A percentile compares a stretch with the other conserved stretches of the same genome.
Conservation (phyloP, 2,888 invertebrate genomes). For the Petrolisthes cinctipes region DNA sequence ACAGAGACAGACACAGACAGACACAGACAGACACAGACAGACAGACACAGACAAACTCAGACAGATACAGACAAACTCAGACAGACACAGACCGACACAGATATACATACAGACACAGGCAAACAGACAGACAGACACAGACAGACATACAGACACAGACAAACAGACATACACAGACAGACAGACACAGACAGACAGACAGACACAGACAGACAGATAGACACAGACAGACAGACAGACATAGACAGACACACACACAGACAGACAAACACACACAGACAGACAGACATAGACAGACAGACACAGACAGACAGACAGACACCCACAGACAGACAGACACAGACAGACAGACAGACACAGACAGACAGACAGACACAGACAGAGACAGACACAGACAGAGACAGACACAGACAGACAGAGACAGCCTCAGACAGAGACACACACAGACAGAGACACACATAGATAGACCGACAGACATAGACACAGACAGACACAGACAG, state of each 20-base stretch:
- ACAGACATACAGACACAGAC: too few species aligned
- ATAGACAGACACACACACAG: too few species aligned
- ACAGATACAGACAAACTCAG: too few species aligned
- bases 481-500: background rate
- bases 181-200: slow-evolving; percentile 10
- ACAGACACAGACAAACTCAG: too few species aligned
- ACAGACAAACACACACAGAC: too few species aligned
- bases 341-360: background rate
- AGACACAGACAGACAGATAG: too few species aligned
- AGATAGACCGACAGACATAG: background rate
- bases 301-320: slow-evolving; percentile 4
- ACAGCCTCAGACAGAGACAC: background rate
- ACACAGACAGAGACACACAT: background rate
- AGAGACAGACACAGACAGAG: background rate
- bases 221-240: too few species aligned
- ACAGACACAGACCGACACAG: too few species aligned
- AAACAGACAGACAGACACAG: slow-evolving; percentile 3
- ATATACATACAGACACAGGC: too few species aligned
- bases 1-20: too few species aligned
- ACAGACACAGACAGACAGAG: background rate
- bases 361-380: background rate
- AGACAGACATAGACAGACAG: too few species aligned
- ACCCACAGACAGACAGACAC: background rate
- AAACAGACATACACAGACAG: too few species aligned
- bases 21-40: background rate